phyloP scores from a whole-genome alignment of 2,113 vertebrate genomes.

The Climacteris rufus region DNA sequence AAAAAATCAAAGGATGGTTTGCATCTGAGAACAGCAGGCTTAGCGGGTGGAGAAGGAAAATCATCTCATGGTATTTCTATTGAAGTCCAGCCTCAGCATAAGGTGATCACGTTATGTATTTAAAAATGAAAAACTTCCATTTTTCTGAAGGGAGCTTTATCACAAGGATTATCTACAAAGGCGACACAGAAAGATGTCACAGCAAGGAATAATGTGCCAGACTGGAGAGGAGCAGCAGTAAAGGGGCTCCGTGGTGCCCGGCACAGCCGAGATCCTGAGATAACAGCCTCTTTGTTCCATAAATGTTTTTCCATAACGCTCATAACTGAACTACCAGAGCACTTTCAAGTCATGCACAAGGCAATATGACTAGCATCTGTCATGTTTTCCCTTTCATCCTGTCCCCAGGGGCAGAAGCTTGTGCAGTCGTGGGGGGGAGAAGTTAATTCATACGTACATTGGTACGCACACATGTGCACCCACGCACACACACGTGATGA shows the following conservation, averaged over 20 bases:
- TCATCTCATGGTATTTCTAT: constrained; percentile 15
- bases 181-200: neutral
- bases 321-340: neutral
- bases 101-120: neutral
- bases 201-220: neutral
- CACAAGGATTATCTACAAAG: constrained; percentile 47
- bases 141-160: constrained; percentile 33
- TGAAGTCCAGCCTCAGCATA: neutral
- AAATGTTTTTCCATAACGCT: neutral
- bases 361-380: constrained; percentile 33
- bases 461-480: neutral
- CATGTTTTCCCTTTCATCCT: neutral
- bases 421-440: neutral
- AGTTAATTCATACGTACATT: neutral
- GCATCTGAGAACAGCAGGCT: neutral
- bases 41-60: neutral
- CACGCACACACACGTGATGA: rapidly evolving
- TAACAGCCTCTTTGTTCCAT: neutral
- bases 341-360: constrained; percentile 20
- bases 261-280: neutral
- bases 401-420: neutral
- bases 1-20: neutral
- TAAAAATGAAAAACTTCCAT: constrained; percentile 15
- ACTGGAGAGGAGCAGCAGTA: neutral
- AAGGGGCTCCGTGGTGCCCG: neutral